A percentile compares a stretch with the other conserved stretches of the same genome.
phyloP scores from a whole-genome alignment of 2,888 invertebrate species.

The Spodoptera littoralis region DNA sequence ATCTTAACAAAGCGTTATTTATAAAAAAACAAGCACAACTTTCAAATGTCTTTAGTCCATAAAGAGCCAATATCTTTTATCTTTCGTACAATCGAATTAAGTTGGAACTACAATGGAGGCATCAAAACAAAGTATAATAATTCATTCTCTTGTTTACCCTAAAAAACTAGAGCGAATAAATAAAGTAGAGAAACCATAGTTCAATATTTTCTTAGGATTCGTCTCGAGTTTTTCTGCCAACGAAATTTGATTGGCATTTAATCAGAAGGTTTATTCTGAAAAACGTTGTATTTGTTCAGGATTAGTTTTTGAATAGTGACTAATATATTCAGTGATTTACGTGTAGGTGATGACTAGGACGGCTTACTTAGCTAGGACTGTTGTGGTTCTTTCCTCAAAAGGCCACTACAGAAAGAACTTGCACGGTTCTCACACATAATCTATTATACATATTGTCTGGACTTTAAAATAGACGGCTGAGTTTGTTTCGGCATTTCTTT shows the following conservation, averaged over 20 bases:
- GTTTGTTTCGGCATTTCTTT: too few relatives aligned
- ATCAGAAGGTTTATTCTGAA: conserved; percentile 4
- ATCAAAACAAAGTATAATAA: conserved; percentile 55
- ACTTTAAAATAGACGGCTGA: too few relatives aligned
- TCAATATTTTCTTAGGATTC: conserved; percentile 29
- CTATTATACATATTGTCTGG: too few relatives aligned
- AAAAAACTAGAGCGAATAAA: conserved; percentile 44
- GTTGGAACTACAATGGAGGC: conserved; percentile 41
- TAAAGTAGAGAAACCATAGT: conserved; percentile 33
- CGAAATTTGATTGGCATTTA: conserved; percentile 21
- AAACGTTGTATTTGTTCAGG: too few relatives aligned
- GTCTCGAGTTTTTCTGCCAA: conserved; percentile 9
- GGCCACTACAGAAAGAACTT: too few relatives aligned
- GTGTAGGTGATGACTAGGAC: too few relatives aligned
- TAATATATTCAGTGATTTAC: too few relatives aligned
- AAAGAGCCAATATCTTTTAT: conserved; percentile 52
- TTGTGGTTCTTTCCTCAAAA: too few relatives aligned
- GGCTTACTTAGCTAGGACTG: too few relatives aligned
- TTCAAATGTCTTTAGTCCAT: conserved; percentile 25
- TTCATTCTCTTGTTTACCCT: conserved; percentile 53
- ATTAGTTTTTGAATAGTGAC: too few relatives aligned
- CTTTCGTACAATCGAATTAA: conserved; percentile 42
- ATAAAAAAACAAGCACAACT: conserved; percentile 24
- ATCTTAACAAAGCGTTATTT: conserved; percentile 9
- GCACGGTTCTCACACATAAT: too few relatives aligned